Conservation (phyloP, 2,113 vertebrate species). For the Bufo gargarizans region DNA sequence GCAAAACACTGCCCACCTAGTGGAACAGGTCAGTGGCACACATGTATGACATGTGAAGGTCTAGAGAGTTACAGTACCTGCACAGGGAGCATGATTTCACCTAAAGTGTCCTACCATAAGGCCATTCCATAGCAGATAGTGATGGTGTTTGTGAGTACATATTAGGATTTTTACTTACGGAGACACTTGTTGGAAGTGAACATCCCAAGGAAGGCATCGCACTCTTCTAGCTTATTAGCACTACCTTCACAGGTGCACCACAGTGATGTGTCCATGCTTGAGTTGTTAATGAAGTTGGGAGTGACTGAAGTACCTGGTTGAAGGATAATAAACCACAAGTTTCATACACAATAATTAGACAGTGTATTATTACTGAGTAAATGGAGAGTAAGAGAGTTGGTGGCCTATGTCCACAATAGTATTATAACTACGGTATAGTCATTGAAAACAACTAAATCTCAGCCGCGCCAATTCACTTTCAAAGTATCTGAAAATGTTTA, state of each 20-base stretch:
- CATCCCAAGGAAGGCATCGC: slow-evolving; percentile 77
- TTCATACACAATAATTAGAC: background rate
- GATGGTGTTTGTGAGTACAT: background rate
- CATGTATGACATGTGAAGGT: background rate
- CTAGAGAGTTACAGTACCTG: background rate
- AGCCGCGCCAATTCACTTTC: background rate
- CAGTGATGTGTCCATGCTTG: slow-evolving; percentile 82
- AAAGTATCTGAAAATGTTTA: background rate
- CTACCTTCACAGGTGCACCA: slow-evolving; percentile 90
- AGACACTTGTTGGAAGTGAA: slow-evolving; percentile 90
- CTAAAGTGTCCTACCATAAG: background rate
- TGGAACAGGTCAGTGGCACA: too few species aligned
- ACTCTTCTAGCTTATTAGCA: slow-evolving; percentile 84
- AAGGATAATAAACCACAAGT: slow-evolving; percentile 8
- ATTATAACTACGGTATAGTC: background rate
- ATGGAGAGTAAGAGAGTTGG: background rate
- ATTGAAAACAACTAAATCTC: background rate
- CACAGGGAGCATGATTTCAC: background rate
- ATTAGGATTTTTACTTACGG: slow-evolving; percentile 74
- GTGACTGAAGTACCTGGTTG: slow-evolving; percentile 87
- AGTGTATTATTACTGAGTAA: background rate
- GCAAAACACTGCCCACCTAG: background rate
- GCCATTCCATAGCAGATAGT: background rate
- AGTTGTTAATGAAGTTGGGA: slow-evolving; percentile 90
- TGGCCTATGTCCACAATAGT: background rate